Evolutionary conservation across 2,888 invertebrate species (phyloP).

Genomic region (Agriopis leucophaearia): DNA sequence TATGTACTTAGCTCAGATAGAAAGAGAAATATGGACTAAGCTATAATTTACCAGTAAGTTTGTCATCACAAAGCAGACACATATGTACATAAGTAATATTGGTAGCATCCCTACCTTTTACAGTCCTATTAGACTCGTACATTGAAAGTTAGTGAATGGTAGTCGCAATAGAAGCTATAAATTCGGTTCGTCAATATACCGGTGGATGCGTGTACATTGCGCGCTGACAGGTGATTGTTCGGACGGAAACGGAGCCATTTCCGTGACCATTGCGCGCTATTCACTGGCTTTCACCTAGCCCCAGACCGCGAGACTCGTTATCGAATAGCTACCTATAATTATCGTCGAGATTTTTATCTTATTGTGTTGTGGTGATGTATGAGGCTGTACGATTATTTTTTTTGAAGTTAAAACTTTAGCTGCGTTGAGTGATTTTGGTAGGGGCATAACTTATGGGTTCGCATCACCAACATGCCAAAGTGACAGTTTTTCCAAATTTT

Average conservation of each 20-base stretch:
- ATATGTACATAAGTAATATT: not conserved
- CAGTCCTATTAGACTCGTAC: conserved; percentile 1
- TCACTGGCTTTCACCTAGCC: conserved; percentile 56
- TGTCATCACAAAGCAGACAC: not conserved
- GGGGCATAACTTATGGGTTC: no score
- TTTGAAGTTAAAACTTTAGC: no score
- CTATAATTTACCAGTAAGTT: not conserved
- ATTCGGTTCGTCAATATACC: conserved; percentile 44
- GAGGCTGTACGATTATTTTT: not conserved
- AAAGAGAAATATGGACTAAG: not conserved
- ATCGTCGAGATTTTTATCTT: conserved; percentile 52
- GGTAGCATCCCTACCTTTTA: not conserved
- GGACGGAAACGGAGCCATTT: conserved; percentile 78
- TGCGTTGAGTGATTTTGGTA: no score
- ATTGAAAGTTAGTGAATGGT: conserved; percentile 15
- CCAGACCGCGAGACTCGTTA: conserved; percentile 62
- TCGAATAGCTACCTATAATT: conserved; percentile 61
- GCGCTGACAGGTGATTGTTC: conserved; percentile 65
- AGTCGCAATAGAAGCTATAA: conserved; percentile 33
- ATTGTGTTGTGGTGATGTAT: not conserved
- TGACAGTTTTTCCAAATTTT: no score
- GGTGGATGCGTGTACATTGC: conserved; percentile 44
- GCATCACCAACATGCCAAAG: no score
- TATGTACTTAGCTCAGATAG: not conserved
- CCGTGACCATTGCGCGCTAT: conserved; percentile 69